Percentiles rank a stretch among this genome's conserved stretches.
Conservation (phyloP, 2,797 vertebrate genomes). For the Diplodus sargus region DNA sequence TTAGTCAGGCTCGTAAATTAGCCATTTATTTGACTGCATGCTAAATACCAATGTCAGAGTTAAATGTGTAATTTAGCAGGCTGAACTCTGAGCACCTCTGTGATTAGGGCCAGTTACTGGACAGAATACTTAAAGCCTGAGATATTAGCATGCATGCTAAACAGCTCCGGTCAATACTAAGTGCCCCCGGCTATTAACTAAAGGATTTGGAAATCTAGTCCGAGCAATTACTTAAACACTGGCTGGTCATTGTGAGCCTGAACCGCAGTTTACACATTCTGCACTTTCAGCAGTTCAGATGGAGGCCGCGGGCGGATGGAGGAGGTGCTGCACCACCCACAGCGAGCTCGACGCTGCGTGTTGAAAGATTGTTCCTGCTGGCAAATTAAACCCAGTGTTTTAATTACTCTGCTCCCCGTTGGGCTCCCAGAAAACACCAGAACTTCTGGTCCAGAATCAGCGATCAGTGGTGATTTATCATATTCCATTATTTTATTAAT, state of each 20-base stretch:
- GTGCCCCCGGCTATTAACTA: slow-evolving; percentile 56
- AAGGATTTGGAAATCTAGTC: slow-evolving; percentile 46
- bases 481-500: too few relatives aligned
- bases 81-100: slow-evolving; percentile 64
- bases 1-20: slow-evolving; percentile 77
- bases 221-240: slow-evolving; percentile 42
- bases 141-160: slow-evolving; percentile 63
- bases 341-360: too few relatives aligned
- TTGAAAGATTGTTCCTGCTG: too few relatives aligned
- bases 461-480: too few relatives aligned
- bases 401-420: too few relatives aligned
- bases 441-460: too few relatives aligned
- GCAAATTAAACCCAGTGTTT: too few relatives aligned
- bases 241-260: slow-evolving; percentile 28
- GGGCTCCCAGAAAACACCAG: too few relatives aligned
- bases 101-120: slow-evolving; percentile 57
- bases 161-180: slow-evolving; percentile 48
- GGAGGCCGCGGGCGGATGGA: neutral
- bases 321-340: too few relatives aligned
- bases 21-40: slow-evolving; percentile 71
- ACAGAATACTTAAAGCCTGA: slow-evolving; percentile 54
- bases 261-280: neutral
- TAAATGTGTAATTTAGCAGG: slow-evolving; percentile 65
- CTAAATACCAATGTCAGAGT: slow-evolving; percentile 69
- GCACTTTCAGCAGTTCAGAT: slow-evolving; percentile 36